phyloP scores from a whole-genome alignment of 92 coral and sea anemone species.

The Montipora capitata region DNA sequence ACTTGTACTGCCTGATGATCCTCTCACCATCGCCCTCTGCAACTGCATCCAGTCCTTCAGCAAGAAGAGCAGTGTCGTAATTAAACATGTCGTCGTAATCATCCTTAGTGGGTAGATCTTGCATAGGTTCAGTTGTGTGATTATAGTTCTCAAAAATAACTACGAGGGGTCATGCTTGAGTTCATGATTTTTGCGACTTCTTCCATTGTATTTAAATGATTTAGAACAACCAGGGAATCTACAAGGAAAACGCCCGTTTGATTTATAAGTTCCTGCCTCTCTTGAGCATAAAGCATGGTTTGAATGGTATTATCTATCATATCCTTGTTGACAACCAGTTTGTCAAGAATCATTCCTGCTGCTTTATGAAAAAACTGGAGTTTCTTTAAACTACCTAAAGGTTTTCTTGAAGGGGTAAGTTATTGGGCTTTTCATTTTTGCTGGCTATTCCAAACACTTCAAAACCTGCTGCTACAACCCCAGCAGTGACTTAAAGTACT shows the following conservation, averaged over 20 bases:
- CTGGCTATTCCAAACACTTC: conserved; percentile 31
- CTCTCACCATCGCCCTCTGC: too few species aligned
- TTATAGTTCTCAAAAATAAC: neutral
- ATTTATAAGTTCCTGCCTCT: neutral
- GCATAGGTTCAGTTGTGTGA: neutral
- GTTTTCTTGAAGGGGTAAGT: conserved; percentile 15
- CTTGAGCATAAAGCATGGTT: conserved; percentile 6
- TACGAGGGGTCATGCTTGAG: conserved; percentile 71
- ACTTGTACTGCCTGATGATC: too few species aligned
- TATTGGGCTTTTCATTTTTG: conserved; percentile 5
- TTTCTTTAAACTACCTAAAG: conserved; percentile 3
- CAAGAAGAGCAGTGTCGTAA: conserved; percentile 53
- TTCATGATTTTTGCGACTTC: conserved; percentile 76
- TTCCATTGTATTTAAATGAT: conserved; percentile 79
- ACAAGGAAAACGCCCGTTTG: conserved; percentile 74
- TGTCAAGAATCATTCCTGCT: conserved; percentile 12
- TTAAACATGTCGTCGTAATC: conserved; percentile 40
- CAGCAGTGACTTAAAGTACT: conserved; percentile 26
- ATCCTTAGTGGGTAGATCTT: neutral
- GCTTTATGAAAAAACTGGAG: neutral
- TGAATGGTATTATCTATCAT: conserved; percentile 16
- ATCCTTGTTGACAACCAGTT: conserved; percentile 25
- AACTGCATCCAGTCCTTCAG: conserved; percentile 61
- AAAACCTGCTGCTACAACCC: conserved; percentile 39
- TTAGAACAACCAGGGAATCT: conserved; percentile 67